Base-by-base conservation (phyloP, 2,888 invertebrate species). In the Fissipunctia ypsillon region DNA sequence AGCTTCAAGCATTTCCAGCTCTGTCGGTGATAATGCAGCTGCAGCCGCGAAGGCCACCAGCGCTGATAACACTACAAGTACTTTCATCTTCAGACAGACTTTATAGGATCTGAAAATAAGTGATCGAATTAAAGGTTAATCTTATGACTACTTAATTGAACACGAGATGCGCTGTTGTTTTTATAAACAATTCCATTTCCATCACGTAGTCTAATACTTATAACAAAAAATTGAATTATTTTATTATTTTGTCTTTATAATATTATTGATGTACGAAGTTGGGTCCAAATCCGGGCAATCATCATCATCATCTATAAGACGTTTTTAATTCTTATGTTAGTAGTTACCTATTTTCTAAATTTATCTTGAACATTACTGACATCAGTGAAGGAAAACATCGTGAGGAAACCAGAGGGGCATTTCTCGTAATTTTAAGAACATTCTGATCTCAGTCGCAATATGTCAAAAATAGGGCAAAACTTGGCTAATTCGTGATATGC, bases 11-110 rank as follows among this genome's bases (percentile, higher is more conserved):
- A 84, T 9, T 0, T 86, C 81, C n/a, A 80, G 73, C 12, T 84
- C 84, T 7, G 48, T 35, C 4, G 80, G 64, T 1, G 76, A 38
- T 4, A 75, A 38, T 0, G 78, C 66, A 28, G 65, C 80, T 2
- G 80, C 65, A 1, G 76, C 57, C 1, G 84, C 61, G 10, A 75
- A 45, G 59, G 76, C 66, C 52, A 75, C 61, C 22, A 82, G 25
- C 25, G 73, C 70, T 45, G 79, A 69, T n/a, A 87, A 45, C 14
- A 80, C 41, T 12, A 87, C 31, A 0, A 90, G 41, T 6, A 79
- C 41, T 60, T 84, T 88, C 89, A 90, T 90, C 14, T 60, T 78
- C 3, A 57, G 16, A 16, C 3, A 57, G 16, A 16, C 16, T 54
- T 59, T 63, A 19, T 14, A n/a, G 22, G 38, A 57, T 48, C 79